Base-by-base conservation (phyloP, 2,888 invertebrate genomes). In the Cremastinae sp. region DNA sequence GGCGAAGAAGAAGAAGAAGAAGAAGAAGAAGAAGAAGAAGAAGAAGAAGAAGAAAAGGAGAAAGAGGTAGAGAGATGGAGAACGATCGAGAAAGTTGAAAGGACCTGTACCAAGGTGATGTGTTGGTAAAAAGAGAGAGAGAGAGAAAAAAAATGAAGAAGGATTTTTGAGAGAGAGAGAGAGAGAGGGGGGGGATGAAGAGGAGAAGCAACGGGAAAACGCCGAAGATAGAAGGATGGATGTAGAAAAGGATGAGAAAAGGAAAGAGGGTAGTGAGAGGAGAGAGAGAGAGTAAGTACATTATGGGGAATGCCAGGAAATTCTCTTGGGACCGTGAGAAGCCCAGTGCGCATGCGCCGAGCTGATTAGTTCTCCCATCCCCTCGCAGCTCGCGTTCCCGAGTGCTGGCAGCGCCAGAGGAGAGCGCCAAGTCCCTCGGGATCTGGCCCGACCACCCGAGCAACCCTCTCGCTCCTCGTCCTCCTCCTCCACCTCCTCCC, bases 321-420 rank as follows among this genome's bases (percentile, higher is more conserved):
- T 84, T 86, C 88, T 84, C 87, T 69, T 79, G 88, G 85, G 88
- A 86, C 75, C 75, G 65, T 73, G 80, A 80, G 83, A 81, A 84
- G 86, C 84, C 86, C 84, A 79, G 78, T 78, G 86, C 88, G 87
- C 88, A 83, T 86, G 88, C 87, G 88, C 85, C 84, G 81, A 83
- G 84, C 88, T 88, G 88, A 88, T 88, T 88, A 88, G 88, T 88
- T 88, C 87, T 81, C 84, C 83, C 82, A 80, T 81, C 78, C 79
- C 79, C 80, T 28, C 80, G 80, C 78, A 61, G 79, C 75, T 80
- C 79, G 80, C 80, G 81, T 83, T 84, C 85, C 86, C 84, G 84
- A 84, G 86, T 86, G 85, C 86, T 86, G 82, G 82, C 83, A 85
- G 87, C 84, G 82, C 87, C 87, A 87, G 86, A 87, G 87, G 87